Evolutionary conservation across 2,888 invertebrate genomes (phyloP).

Genomic region (Uloborus plumipes): DNA sequence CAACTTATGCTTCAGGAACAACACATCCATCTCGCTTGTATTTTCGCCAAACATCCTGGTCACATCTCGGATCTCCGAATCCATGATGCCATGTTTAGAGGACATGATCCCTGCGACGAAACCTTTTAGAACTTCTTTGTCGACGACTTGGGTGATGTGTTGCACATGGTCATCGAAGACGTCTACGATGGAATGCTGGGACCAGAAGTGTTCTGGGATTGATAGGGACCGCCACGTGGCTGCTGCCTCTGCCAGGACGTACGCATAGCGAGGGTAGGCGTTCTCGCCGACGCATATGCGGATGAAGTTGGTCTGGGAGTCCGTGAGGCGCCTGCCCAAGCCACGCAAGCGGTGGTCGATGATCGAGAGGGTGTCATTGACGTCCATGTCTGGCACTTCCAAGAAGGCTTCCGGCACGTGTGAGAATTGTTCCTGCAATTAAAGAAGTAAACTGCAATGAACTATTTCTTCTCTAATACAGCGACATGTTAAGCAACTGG

Average conservation of each 20-base stretch:
- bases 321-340: slow-evolving; percentile 31
- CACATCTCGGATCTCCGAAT: slow-evolving; percentile 81
- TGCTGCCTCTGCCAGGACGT: slow-evolving; percentile 33
- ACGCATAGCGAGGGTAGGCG: slow-evolving; percentile 46
- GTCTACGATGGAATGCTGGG: slow-evolving; percentile 32
- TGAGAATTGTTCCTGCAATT: slow-evolving; percentile 43
- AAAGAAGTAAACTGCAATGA: background rate
- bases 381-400: slow-evolving; percentile 45
- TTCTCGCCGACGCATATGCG: slow-evolving; percentile 42
- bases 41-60: slow-evolving; percentile 69
- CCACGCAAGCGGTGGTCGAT: slow-evolving; percentile 11
- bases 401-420: slow-evolving; percentile 23
- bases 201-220: slow-evolving; percentile 42
- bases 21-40: slow-evolving; percentile 34
- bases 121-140: slow-evolving; percentile 75
- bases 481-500: too few relatives aligned
- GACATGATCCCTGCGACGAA: slow-evolving; percentile 78
- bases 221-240: slow-evolving; percentile 22
- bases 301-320: slow-evolving; percentile 33
- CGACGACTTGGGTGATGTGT: background rate
- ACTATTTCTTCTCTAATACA: too few relatives aligned
- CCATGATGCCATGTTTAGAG: slow-evolving; percentile 79
- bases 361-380: slow-evolving; percentile 36
- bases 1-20: slow-evolving; percentile 20
- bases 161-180: slow-evolving; percentile 25